phyloP scores from a whole-genome alignment of 2,888 invertebrate genomes.

The Ochropacha duplaris region DNA sequence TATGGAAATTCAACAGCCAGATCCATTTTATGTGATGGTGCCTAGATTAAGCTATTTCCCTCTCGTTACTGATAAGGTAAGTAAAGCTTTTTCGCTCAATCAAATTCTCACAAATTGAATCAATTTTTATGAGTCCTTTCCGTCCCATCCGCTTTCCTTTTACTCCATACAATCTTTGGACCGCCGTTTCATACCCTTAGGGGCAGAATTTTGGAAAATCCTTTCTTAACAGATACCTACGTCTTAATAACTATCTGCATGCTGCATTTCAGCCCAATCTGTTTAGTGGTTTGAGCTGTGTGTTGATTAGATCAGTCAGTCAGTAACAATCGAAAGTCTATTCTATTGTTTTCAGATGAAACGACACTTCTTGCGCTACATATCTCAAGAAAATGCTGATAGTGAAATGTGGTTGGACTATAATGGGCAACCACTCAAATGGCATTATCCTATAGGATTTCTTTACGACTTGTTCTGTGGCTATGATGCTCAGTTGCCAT shows the following conservation, averaged over 20 bases:
- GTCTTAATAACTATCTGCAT: too few relatives aligned
- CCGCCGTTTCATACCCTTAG: too few relatives aligned
- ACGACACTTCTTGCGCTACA: slow-evolving; percentile 92
- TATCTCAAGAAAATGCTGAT: slow-evolving; percentile 91
- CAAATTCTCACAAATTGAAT: too few relatives aligned
- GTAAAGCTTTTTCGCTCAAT: slow-evolving; percentile 1
- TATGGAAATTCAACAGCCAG: slow-evolving; percentile 93
- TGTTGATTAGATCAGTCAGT: too few relatives aligned
- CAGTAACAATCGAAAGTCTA: not conserved
- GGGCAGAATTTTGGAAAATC: too few relatives aligned
- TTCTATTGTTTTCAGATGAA: slow-evolving; percentile 85
- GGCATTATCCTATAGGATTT: slow-evolving; percentile 95
- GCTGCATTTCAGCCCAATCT: too few relatives aligned
- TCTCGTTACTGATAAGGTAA: slow-evolving; percentile 96
- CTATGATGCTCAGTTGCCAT: slow-evolving; percentile 91
- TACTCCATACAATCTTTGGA: too few relatives aligned
- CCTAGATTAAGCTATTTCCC: slow-evolving; percentile 97
- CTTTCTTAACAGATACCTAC: too few relatives aligned
- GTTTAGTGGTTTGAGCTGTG: too few relatives aligned
- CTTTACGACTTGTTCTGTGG: slow-evolving; percentile 91
- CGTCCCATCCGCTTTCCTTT: too few relatives aligned
- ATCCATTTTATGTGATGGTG: slow-evolving; percentile 96
- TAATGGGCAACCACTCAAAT: slow-evolving; percentile 95
- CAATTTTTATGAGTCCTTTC: too few relatives aligned
- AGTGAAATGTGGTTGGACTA: slow-evolving; percentile 97